Evolutionary conservation across 92 coral and sea anemone species (phyloP), one percentile per base, ranked within the genome.

Genomic region (Pocillopora meandrina): DNA sequence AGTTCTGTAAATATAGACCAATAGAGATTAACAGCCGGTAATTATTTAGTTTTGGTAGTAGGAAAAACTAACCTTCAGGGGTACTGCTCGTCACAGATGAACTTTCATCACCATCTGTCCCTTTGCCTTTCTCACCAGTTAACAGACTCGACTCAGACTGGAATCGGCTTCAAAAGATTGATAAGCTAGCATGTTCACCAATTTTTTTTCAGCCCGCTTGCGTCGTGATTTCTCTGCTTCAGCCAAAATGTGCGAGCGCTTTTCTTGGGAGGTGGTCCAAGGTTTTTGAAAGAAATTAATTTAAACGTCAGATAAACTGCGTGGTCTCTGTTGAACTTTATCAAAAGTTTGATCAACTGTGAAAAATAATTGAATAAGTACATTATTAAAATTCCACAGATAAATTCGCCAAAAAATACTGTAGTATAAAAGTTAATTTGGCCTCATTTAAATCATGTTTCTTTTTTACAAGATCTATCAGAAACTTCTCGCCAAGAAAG

Each of bases 281-380:
- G 56, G 52, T 15, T 14, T 65, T 55, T 18, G n/a, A 65, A 23
- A 3, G 9, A 14, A 49, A 15, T 57, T 20, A 6, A 20, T 26
- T 52, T 33, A 26, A 2, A 88, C 84, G 12, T 88, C 88, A 16
- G 91, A 88, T 17, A 83, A 65, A 64, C 91, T 78, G 57, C 91
- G 91, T 16, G 80, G 72, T 0, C 57, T 65, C 74, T 71, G 62
- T 19, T 72, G 23, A 20, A 83, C 31, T 55, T 10, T 61, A 33
- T 34, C 4, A 36, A 61, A 59, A 23, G 84, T 16, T 13, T 77
- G 71, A 61, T 56, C 58, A 9, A 83, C 91, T 88, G 77, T 58
- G 20, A 65, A 20, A 26, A 47, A 65, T 7, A 42, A 42, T 42
- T 42, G 7, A 33, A 12, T 9, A 65, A 4, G 12, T 20, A 8